A percentile compares a stretch with the other conserved stretches of the same genome.
Evolutionary conservation across 2,797 vertebrate species (phyloP).

Genomic region (Chromis chromis): DNA sequence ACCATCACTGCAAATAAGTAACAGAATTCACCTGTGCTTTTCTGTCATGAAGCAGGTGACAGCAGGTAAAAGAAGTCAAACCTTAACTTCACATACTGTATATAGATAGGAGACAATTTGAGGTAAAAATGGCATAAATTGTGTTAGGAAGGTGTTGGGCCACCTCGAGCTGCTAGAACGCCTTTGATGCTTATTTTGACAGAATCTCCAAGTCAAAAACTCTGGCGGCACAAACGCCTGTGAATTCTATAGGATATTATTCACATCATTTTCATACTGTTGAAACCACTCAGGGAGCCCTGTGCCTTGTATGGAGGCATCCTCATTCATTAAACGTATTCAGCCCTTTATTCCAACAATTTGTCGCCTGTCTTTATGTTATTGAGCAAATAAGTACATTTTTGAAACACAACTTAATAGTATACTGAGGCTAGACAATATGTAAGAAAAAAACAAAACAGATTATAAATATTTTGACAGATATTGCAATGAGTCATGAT

Average conservation of each 20-base stretch:
- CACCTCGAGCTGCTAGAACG: not conserved
- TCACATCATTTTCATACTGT: not conserved
- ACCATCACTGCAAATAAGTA: not conserved
- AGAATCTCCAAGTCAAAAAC: not conserved
- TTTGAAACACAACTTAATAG: no score
- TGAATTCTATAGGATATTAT: not conserved
- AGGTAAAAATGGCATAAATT: not conserved
- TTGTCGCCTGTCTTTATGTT: not conserved
- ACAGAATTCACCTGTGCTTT: conserved; percentile 1
- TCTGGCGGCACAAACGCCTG: not conserved
- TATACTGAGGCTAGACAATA: not conserved
- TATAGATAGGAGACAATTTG: not conserved
- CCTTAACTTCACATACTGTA: not conserved
- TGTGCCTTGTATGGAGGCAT: not conserved
- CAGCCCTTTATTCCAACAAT: not conserved
- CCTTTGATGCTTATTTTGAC: not conserved
- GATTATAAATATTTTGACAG: no score
- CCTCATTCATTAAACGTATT: not conserved
- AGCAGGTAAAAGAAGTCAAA: not conserved
- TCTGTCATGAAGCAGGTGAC: not conserved
- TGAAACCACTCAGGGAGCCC: not conserved
- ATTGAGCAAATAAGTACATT: not conserved
- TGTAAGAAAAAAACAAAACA: not conserved
- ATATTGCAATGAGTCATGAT: not conserved
- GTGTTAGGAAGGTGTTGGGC: not conserved